Evolutionary conservation across 2,113 vertebrate species (phyloP).

Genomic region (Pampusana beccarii): DNA sequence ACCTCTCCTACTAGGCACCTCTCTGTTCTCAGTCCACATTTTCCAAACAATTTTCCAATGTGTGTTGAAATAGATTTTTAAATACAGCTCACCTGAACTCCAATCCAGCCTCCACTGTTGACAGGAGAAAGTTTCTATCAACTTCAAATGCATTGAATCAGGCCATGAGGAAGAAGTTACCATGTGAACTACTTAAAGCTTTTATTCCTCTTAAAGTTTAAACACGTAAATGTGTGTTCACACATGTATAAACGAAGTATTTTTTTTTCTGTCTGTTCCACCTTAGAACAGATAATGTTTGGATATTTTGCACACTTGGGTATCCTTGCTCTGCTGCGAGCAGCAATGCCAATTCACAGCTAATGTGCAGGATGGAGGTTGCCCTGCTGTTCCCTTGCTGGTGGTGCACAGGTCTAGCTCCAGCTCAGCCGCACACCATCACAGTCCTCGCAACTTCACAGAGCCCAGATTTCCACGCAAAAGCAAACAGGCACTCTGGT

Average conservation of each 20-base stretch:
- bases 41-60: neutral
- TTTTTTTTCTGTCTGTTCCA: neutral
- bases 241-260: neutral
- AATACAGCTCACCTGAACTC: neutral
- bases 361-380: neutral
- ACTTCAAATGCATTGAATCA: neutral
- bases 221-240: neutral
- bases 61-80: neutral
- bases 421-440: neutral
- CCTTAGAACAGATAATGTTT: neutral
- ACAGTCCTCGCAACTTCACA: neutral
- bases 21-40: neutral
- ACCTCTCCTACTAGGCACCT: neutral
- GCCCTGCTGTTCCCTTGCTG: neutral
- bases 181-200: neutral
- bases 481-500: neutral
- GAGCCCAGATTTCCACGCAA: neutral
- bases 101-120: neutral
- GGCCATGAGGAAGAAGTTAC: neutral
- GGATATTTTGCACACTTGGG: neutral
- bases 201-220: neutral
- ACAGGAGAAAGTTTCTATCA: neutral
- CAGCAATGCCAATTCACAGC: neutral
- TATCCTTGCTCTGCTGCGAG: neutral
- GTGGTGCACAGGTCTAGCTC: rapidly evolving